Evolutionary conservation across 2,888 invertebrate genomes (phyloP).

Genomic region (Clistopyga incitator): DNA sequence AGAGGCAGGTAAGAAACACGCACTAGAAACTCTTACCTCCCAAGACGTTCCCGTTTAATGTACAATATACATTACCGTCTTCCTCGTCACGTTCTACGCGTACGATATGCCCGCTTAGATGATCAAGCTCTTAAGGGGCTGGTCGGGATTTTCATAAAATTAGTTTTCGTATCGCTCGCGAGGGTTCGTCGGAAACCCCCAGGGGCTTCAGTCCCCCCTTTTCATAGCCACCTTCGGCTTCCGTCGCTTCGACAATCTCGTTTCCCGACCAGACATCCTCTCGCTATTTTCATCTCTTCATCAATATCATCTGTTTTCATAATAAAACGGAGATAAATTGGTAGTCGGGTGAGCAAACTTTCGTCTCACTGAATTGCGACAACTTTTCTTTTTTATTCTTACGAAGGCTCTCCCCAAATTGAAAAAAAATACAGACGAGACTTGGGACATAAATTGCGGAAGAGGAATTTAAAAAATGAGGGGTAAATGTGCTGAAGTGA

Average conservation of each 20-base stretch:
- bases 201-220: not conserved
- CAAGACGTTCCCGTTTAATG: constrained; percentile 1
- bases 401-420: too few species aligned
- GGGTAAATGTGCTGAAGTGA: too few species aligned
- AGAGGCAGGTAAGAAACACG: constrained; percentile 27
- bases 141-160: constrained; percentile 60
- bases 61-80: constrained; percentile 17
- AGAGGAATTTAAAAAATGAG: too few species aligned
- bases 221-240: not conserved
- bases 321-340: not conserved
- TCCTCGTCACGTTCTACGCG: constrained; percentile 9
- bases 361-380: not conserved
- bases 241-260: not conserved
- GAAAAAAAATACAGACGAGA: too few species aligned
- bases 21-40: constrained; percentile 17
- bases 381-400: not conserved
- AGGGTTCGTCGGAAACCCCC: constrained; percentile 8
- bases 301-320: not conserved
- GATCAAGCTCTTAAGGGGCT: constrained; percentile 34
- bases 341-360: not conserved
- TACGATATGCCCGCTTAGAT: constrained; percentile 27
- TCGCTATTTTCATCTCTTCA: not conserved
- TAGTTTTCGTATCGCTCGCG: constrained; percentile 51
- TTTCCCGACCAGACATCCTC: not conserved
- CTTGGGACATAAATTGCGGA: too few species aligned